A percentile compares a stretch with the other conserved stretches of the same genome.
These are phyloP conservation scores for Eulemur rufifrons DNA, from an alignment of 2,113 vertebrate genomes.

Conservation along the genomic window DNA sequence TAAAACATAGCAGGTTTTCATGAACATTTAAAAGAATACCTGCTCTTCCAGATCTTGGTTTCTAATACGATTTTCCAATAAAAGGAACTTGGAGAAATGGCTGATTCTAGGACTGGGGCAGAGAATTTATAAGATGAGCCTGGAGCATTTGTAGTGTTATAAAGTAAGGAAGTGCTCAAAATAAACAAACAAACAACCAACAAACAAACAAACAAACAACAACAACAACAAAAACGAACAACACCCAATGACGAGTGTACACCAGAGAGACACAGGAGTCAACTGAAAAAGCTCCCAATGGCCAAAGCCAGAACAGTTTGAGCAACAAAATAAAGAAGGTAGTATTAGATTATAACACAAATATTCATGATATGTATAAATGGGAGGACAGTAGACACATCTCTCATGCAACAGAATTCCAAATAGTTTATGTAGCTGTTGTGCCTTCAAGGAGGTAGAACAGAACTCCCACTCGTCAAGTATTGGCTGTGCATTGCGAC, in stretches of 20 bases:
- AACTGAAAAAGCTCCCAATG: background rate
- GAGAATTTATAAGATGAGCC: background rate
- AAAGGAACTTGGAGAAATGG: background rate
- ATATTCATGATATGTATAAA: background rate
- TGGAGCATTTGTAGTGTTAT: background rate
- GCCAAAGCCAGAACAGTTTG: background rate
- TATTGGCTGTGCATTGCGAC: background rate
- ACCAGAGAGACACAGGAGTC: background rate
- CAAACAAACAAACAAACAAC: no score
- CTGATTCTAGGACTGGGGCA: background rate
- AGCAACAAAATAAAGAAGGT: background rate
- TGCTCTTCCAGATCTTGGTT: background rate
- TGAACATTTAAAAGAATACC: background rate
- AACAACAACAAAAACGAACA: background rate
- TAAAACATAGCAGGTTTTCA: conserved; percentile 5
- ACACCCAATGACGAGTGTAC: background rate
- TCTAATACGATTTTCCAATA: background rate
- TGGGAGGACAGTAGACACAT: background rate
- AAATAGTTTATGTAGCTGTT: background rate
- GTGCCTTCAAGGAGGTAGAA: background rate
- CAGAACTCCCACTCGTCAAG: background rate
- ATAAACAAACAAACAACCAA: background rate
- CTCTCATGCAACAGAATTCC: background rate
- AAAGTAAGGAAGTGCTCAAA: conserved; percentile 4
- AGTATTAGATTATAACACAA: background rate